A percentile compares a stretch with the other conserved stretches of the same genome.
phyloP scores from a whole-genome alignment of 2,113 vertebrate genomes.

The Aptenodytes forsteri region DNA sequence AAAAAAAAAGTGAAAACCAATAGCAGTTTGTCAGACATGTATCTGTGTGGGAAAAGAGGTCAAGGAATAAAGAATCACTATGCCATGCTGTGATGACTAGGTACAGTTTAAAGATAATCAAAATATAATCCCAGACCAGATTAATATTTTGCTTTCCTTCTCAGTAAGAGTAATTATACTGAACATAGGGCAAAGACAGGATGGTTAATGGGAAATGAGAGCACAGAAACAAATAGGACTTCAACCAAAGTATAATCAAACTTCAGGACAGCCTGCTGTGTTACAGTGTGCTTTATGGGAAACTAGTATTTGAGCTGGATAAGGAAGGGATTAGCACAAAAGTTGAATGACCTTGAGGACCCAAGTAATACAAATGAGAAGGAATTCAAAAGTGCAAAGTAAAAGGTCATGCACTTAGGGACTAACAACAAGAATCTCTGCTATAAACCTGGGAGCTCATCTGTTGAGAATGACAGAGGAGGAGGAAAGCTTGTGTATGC shows the following conservation, averaged over 20 bases:
- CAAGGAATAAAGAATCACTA: not conserved
- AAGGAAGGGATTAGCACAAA: not conserved
- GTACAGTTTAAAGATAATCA: not conserved
- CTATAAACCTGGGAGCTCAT: not conserved
- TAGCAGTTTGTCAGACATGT: not conserved
- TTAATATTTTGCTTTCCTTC: conserved; percentile 19
- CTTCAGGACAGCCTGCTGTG: not conserved
- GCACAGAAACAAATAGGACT: not conserved
- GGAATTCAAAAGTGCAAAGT: not conserved
- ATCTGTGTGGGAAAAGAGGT: not conserved
- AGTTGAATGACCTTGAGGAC: not conserved
- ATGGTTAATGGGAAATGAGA: not conserved
- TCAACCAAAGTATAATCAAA: not conserved
- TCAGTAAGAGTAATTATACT: not conserved
- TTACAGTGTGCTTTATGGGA: not conserved
- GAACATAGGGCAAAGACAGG: not conserved
- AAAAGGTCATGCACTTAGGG: not conserved
- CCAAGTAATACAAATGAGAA: not conserved
- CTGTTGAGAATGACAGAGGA: not conserved
- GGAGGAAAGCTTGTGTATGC: not conserved
- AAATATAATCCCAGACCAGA: not conserved
- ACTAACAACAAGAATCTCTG: not conserved
- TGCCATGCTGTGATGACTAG: not conserved
- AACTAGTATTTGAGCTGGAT: not conserved
- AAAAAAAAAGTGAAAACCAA: not conserved